A percentile compares a stretch with the other conserved stretches of the same genome.
phyloP scores from a whole-genome alignment of 2,888 invertebrate genomes.

The Agrotis clavis region DNA sequence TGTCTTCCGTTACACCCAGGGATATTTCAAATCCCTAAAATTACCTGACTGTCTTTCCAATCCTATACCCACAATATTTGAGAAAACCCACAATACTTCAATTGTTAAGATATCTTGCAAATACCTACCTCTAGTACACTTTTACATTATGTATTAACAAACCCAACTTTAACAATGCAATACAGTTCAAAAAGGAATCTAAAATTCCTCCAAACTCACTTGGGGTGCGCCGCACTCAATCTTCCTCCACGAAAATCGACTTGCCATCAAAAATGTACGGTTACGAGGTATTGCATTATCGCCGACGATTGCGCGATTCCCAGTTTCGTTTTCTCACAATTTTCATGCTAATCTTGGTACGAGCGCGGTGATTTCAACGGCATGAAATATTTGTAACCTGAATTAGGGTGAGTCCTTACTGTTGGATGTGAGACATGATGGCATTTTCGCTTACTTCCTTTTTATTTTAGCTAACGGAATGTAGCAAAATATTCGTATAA shows the following conservation, averaged over 20 bases:
- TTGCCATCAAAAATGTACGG: conserved; percentile 55
- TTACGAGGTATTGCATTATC: conserved; percentile 59
- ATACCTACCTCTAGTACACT: background rate
- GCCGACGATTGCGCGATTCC: conserved; percentile 70
- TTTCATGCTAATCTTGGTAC: conserved; percentile 85
- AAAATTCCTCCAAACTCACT: conserved; percentile 30
- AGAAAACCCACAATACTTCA: background rate
- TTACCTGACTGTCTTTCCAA: too few species aligned
- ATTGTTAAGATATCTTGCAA: background rate
- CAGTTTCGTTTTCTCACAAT: conserved; percentile 81
- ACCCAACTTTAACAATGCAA: conserved; percentile 29
- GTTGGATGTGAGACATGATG: conserved; percentile 15
- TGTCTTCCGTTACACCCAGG: too few species aligned
- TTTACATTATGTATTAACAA: background rate
- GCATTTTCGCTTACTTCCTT: conserved; percentile 18
- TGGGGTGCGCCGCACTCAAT: conserved; percentile 44
- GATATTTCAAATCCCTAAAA: too few species aligned
- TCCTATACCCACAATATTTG: background rate
- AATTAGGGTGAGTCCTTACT: conserved; percentile 43
- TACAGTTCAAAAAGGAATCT: conserved; percentile 30
- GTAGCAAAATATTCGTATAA: background rate
- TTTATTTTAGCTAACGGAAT: background rate
- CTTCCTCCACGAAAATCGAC: conserved; percentile 39
- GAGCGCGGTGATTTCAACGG: conserved; percentile 82
- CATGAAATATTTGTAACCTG: conserved; percentile 85